Percentiles rank a stretch among this genome's conserved stretches.
phyloP scores from a whole-genome alignment of 2,888 invertebrate genomes.

The Stenoptilia bipunctidactyla region DNA sequence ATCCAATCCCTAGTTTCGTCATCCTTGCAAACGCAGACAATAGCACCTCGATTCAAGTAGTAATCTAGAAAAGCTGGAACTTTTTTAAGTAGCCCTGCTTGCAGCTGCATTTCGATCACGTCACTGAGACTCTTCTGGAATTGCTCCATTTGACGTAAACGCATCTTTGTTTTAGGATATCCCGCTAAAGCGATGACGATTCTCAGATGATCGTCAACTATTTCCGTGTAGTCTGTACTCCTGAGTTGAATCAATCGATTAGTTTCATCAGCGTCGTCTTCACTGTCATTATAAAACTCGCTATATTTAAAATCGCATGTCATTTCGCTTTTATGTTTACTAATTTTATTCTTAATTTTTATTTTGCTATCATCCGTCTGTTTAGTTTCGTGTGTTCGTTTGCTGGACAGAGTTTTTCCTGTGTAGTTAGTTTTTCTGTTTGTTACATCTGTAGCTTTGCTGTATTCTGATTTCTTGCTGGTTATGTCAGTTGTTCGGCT shows the following conservation, averaged over 20 bases:
- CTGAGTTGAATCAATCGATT: slow-evolving; percentile 43
- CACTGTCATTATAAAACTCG: slow-evolving; percentile 41
- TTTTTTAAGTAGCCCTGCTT: slow-evolving; percentile 39
- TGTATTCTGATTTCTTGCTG: slow-evolving; percentile 17
- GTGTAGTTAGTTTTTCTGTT: slow-evolving; percentile 29
- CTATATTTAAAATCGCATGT: slow-evolving; percentile 38
- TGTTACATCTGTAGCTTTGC: slow-evolving; percentile 19
- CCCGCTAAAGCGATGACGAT: slow-evolving; percentile 45
- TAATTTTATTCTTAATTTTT: slow-evolving; percentile 16
- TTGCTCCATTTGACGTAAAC: slow-evolving; percentile 39
- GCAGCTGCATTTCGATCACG: slow-evolving; percentile 50
- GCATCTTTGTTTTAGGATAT: slow-evolving; percentile 52
- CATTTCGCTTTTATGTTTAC: slow-evolving; percentile 27
- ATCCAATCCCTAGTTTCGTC: slow-evolving; percentile 49
- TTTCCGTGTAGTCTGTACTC: slow-evolving; percentile 43
- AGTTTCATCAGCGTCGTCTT: slow-evolving; percentile 44
- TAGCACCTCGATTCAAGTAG: slow-evolving; percentile 50
- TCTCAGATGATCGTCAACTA: slow-evolving; percentile 45
- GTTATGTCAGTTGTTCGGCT: slow-evolving; percentile 11
- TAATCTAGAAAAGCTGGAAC: slow-evolving; percentile 47
- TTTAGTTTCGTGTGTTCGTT: slow-evolving; percentile 30
- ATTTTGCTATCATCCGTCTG: slow-evolving; percentile 15
- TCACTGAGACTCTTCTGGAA: slow-evolving; percentile 42
- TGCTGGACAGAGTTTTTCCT: slow-evolving; percentile 26
- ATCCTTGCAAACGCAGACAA: slow-evolving; percentile 55